Base-by-base conservation (phyloP, 1,140 invertebrate species). In the Papilio aristodemus region DNA sequence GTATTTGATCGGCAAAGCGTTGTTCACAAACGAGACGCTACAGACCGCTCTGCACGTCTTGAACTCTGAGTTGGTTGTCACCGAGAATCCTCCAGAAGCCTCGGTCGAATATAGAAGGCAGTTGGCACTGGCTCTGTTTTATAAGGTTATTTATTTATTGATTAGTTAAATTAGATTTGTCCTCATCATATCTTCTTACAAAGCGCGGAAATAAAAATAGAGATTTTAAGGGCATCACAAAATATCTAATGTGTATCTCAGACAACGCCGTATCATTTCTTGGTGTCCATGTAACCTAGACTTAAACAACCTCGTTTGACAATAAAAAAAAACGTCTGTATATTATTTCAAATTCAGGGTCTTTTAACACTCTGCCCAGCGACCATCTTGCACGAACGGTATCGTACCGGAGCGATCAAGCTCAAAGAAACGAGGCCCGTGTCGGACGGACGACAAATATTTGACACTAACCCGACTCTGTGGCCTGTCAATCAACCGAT, bases 401-500 rank as follows among this genome's bases (percentile, higher is more conserved):
- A 89, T 58, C 81, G 76, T 43, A 93, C 92, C 57, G 94, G 93
- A 10, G 91, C 87, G 0, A 75, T 72, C 10, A 69, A 93, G 14
- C 70, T 94, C 10, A 79, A 92, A 13, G 67, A 77, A 13, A 71
- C 70, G 0, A 89, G 95, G 37, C 92, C 91, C 11, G 74, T 95
- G 2, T 95, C 95, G 0, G 91, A 92, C 5, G 95, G 94, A 9
- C 89, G 86, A 39, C 95, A 96, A 75, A 90, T 92, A 38, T 96
- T 92, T 80, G 93, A 95, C 32, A 94, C 93, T 0, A 92, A 95
- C 72, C 91, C 93, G 71, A 88, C 92, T 9, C 67, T 94, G 4
- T 96, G 93, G 93, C 95, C 96, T n/a, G 75, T 96, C 8, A 95
- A 93, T 76, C 86, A 96, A 83, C 94, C 95, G 0, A 78, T 95